phyloP scores from a whole-genome alignment of 1,140 invertebrate species.

The fruit fly (Drosophila melanogaster) region DNA sequence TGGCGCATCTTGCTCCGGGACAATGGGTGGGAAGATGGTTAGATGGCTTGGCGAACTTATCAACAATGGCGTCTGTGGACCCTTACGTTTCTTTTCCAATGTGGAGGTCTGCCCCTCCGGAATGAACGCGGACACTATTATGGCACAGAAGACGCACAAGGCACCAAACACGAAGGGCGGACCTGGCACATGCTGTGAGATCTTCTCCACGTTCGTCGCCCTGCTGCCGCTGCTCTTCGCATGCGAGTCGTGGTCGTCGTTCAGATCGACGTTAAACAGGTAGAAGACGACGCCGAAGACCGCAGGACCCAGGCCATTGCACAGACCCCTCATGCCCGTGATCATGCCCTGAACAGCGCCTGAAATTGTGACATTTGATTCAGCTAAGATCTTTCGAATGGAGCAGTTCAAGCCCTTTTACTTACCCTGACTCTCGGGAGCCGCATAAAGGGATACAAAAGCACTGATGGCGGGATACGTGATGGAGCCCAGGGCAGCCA shows the following conservation, averaged over 20 bases:
- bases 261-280: conserved; percentile 98
- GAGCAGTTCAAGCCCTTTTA: not conserved
- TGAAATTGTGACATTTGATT: conserved; percentile 49
- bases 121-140: conserved; percentile 96
- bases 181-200: conserved; percentile 94
- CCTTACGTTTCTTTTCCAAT: conserved; percentile 85
- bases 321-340: conserved; percentile 97
- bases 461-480: conserved; percentile 99
- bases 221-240: conserved; percentile 39
- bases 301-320: conserved; percentile 96
- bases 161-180: conserved; percentile 99
- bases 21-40: conserved; percentile 2
- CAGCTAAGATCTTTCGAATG: not conserved
- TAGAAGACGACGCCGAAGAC: conserved; percentile 99
- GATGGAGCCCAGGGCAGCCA: conserved; percentile 97
- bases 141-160: conserved; percentile 96
- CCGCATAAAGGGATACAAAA: conserved; percentile 98
- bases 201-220: conserved; percentile 68
- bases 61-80: not conserved
- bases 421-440: conserved; percentile 96
- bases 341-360: conserved; percentile 99
- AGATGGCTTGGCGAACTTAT: too few relatives aligned
- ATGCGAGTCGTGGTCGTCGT: conserved; percentile 87
- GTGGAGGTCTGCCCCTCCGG: conserved; percentile 88
- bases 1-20: conserved; percentile 5